Evolutionary conservation across 1,140 invertebrate genomes (phyloP).

Genomic region (Lethrus apterus): DNA sequence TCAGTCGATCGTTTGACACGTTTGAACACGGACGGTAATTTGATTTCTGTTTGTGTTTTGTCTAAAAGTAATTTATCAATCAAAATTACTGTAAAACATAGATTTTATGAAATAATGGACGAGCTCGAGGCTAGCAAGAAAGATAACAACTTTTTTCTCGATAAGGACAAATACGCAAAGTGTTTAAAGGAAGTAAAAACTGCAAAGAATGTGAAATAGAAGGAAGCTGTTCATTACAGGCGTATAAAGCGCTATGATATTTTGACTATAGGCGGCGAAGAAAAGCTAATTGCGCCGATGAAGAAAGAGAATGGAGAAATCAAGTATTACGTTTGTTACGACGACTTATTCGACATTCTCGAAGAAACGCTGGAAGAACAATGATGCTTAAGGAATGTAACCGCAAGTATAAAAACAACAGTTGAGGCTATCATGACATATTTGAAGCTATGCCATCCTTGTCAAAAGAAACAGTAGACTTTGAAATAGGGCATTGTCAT

Average conservation of each 20-base stretch:
- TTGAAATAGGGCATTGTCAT: not conserved
- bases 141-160: no score
- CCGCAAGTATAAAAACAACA: slow-evolving; percentile 22
- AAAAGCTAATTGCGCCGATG: slow-evolving; percentile 24
- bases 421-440: slow-evolving; percentile 23
- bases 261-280: slow-evolving; percentile 13
- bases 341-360: slow-evolving; percentile 28
- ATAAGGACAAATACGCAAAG: slow-evolving; percentile 7
- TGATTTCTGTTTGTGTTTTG: not conserved
- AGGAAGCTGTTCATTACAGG: not conserved
- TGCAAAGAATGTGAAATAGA: not conserved
- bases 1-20: slow-evolving; percentile 1
- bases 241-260: slow-evolving; percentile 15
- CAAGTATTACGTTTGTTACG: slow-evolving; percentile 24
- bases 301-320: slow-evolving; percentile 18
- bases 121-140: not conserved
- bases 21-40: slow-evolving; percentile 1
- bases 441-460: slow-evolving; percentile 23
- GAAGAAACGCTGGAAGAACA: slow-evolving; percentile 23
- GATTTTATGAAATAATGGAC: slow-evolving; percentile 7
- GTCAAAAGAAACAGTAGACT: slow-evolving; percentile 24
- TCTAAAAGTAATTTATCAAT: slow-evolving; percentile 6
- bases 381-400: slow-evolving; percentile 23
- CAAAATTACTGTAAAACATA: slow-evolving; percentile 2
- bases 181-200: slow-evolving; percentile 1